phyloP scores from a whole-genome alignment of 2,797 vertebrate species.

The Anomalospiza imberbis region DNA sequence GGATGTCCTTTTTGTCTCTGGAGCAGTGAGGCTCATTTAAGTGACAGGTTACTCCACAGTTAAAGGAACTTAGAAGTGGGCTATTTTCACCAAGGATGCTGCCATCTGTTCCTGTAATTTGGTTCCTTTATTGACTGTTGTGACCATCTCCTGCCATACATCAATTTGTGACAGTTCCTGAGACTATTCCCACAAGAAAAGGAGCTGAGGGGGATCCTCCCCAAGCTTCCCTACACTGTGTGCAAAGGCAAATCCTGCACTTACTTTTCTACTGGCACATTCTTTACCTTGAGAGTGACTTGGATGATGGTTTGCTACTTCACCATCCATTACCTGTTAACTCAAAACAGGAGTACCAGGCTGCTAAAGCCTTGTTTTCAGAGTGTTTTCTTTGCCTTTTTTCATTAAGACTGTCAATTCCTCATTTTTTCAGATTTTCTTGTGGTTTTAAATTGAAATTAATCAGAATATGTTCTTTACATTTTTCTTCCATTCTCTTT shows the following conservation, averaged over 20 bases:
- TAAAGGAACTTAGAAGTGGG: too few species aligned
- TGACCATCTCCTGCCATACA: neutral
- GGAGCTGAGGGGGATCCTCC: neutral
- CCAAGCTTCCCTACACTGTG: neutral
- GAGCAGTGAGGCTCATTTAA: neutral
- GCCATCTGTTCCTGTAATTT: neutral
- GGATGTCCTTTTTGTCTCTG: accelerated
- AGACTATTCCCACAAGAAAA: neutral
- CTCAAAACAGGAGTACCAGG: neutral
- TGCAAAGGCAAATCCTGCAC: neutral
- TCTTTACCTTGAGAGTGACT: neutral
- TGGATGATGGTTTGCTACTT: neutral
- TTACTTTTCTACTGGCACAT: neutral
- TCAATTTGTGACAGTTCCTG: neutral
- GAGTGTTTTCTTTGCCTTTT: neutral
- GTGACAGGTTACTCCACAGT: neutral
- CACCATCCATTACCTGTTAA: neutral
- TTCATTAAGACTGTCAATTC: neutral
- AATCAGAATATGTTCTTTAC: accelerated
- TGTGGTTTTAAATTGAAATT: neutral
- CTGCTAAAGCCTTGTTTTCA: neutral
- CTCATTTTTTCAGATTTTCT: neutral
- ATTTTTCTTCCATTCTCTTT: neutral
- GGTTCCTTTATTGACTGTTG: neutral
- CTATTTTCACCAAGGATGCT: neutral